Percentiles rank a stretch among this genome's conserved stretches.
phyloP scores from a whole-genome alignment of 2,888 invertebrate species.

The Mycalesis mineus region DNA sequence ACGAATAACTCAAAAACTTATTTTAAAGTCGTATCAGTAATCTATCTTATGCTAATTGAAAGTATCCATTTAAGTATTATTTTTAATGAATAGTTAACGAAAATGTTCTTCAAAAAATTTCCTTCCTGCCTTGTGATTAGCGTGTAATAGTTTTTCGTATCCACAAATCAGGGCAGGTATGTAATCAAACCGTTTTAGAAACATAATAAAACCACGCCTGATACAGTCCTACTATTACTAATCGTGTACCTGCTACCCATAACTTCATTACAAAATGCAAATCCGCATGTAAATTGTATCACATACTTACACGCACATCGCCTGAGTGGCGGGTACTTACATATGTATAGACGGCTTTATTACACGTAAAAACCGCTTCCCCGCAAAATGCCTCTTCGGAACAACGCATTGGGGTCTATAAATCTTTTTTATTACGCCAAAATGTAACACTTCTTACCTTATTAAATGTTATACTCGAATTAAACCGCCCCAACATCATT shows the following conservation, averaged over 20 bases:
- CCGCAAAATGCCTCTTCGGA: neutral
- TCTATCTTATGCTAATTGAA: no score
- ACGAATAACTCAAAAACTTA: no score
- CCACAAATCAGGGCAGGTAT: neutral
- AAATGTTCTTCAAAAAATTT: no score
- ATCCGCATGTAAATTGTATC: constrained; percentile 29
- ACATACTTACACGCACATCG: constrained; percentile 23
- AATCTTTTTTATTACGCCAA: constrained; percentile 12
- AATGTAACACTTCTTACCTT: constrained; percentile 47
- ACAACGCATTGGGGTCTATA: constrained; percentile 5
- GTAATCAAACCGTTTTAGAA: neutral
- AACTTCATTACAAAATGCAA: constrained; percentile 26
- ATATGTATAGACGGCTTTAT: constrained; percentile 6
- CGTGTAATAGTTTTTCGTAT: neutral
- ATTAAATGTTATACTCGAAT: constrained; percentile 52
- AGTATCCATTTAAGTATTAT: no score
- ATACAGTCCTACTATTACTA: neutral
- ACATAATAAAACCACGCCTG: neutral
- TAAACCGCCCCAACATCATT: constrained; percentile 55
- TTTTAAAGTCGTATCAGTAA: no score
- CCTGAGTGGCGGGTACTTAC: constrained; percentile 16
- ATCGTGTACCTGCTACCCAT: constrained; percentile 3
- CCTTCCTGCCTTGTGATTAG: no score
- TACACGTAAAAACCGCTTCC: constrained; percentile 4
- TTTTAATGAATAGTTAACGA: no score